Evolutionary conservation across 30 jellyfish, hydroid and myxozoan genomes (phyloP).

Genomic region (Nemopilema nomurai): DNA sequence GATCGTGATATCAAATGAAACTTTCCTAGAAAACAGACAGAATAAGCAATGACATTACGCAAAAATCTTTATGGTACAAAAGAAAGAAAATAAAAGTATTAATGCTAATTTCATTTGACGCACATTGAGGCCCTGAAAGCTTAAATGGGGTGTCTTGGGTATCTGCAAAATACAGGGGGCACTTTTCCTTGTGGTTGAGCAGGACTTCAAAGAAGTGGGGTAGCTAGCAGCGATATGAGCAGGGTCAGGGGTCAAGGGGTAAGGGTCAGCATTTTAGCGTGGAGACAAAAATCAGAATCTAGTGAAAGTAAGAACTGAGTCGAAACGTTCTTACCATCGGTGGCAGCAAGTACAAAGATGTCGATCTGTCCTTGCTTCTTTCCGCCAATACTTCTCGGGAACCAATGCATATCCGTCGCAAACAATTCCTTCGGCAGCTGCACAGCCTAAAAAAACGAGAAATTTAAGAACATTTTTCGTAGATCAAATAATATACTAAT

Average conservation of each 20-base stretch:
- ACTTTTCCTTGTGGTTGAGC: no score
- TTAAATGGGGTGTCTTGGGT: no score
- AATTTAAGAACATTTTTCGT: no score
- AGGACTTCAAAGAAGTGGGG: no score
- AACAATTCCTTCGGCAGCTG: slow-evolving; percentile 78
- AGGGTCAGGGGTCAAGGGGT: no score
- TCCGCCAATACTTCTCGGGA: slow-evolving; percentile 88
- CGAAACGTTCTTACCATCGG: slow-evolving; percentile 73
- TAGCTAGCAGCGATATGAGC: no score
- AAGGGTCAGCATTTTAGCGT: no score
- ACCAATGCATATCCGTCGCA: slow-evolving; percentile 92
- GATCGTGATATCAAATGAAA: slow-evolving; percentile 79
- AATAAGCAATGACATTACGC: neutral
- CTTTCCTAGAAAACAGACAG: slow-evolving; percentile 58
- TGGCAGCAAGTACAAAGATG: slow-evolving; percentile 78
- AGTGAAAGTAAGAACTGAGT: no score
- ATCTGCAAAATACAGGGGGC: no score
- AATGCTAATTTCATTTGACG: neutral
- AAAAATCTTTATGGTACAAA: neutral
- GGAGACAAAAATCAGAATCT: no score
- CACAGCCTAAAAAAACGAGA: slow-evolving; percentile 57
- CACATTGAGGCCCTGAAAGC: no score
- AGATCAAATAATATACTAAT: no score
- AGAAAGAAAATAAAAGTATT: neutral
- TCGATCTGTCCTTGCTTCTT: slow-evolving; percentile 85